Evolutionary conservation across 2,113 vertebrate genomes (phyloP), one percentile per base, ranked within the genome.

Genomic region (Tachysurus vachellii): DNA sequence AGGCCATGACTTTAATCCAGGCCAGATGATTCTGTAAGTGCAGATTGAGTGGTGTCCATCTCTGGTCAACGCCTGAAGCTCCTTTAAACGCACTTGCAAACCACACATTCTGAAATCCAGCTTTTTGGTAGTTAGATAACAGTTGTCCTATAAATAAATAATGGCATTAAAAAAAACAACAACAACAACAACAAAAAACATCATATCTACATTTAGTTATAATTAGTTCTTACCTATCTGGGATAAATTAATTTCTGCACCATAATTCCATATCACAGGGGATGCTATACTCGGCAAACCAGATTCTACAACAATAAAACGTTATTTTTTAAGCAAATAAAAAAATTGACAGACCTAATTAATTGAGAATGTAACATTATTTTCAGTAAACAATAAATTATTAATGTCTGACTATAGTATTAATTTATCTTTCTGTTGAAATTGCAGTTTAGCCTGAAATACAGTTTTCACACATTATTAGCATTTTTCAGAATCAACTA

Each of bases 81-180:
- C 96, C 96, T 90, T 96, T 96, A 91, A 96, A 96, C 81, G 96
- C 94, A 0, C 96, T 96, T 47, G 96, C 96, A 0, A 96, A 96
- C 95, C 96, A 96, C 42, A 96, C 89, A 0, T 80, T 86, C 11
- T 80, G 53, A 14, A 96, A 96, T 71, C 95, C 96, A 0, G 94
- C 93, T 50, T 94, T 91, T 0, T 91, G 79, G 0, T 96, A 96
- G 62, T 95, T 96, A 53, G 88, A 8, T 14, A 96, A 85, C 84
- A 94, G 90, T 0, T 85, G 87, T 53, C 82, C 96, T 96, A 89
- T 12, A 86, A 83, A 89, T 3, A 42, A 71, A 42, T 66, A 10
- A n/a, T 50, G 26, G 64, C 7, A 59, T 80, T 85, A 1, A 36
- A 36, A 36, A 36, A 4, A 66, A 11, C 19, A 50, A 81, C 44